phyloP scores from a whole-genome alignment of 2,113 vertebrate species.

The Muntiacus reevesi region DNA sequence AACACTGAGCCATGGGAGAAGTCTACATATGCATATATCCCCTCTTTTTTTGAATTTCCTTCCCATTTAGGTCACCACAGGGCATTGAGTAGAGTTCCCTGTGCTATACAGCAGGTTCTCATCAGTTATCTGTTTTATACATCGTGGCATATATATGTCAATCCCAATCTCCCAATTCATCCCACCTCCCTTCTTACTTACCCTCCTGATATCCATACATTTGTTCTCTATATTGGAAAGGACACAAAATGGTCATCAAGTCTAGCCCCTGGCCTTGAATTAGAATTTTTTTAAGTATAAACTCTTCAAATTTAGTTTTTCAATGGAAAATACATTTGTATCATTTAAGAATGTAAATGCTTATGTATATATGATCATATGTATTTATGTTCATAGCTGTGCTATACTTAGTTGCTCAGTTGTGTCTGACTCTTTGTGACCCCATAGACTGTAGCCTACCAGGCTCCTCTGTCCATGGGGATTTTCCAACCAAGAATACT shows the following conservation, averaged over 20 bases:
- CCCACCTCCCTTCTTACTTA: background rate
- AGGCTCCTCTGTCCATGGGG: background rate
- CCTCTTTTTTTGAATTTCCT: background rate
- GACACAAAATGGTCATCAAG: background rate
- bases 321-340: constrained; percentile 11
- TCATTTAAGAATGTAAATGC: background rate
- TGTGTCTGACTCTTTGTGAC: background rate
- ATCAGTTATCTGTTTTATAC: background rate
- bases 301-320: constrained; percentile 24
- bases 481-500: background rate
- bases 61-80: background rate
- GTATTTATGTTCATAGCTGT: background rate
- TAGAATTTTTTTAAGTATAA: background rate
- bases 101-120: background rate
- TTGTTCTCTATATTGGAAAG: background rate
- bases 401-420: background rate
- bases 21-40: background rate
- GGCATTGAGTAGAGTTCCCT: background rate
- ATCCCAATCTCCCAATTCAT: background rate
- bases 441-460: background rate
- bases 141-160: background rate
- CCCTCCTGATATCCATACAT: background rate
- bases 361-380: background rate
- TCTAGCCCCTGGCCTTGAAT: background rate
- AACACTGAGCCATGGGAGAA: background rate